Evolutionary conservation across 2,113 vertebrate genomes (phyloP), one percentile per base, ranked within the genome.

Genomic region (Miniopterus natalensis): DNA sequence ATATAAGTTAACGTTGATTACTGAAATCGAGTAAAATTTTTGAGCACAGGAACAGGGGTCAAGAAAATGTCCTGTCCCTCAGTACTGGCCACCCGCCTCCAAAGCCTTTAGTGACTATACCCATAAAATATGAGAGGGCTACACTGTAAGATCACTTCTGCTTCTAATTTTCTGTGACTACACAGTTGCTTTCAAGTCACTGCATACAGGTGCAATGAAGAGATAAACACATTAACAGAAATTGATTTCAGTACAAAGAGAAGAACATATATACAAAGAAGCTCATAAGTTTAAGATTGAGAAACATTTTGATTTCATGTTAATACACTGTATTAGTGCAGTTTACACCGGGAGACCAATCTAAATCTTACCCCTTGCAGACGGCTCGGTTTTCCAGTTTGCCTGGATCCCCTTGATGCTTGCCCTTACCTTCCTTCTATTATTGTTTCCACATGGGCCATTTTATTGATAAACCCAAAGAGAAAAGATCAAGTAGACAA

Each of bases 401-500:
- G 0, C 78, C 77, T 92, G 57, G 77, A 92, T 95, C 96, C 93
- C 95, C 95, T 92, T 81, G 91, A 97, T 95, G 93, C n/a, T 10
- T 5, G 83, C 77, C 97, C 94, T 97, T 97, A 97, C 89, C 65
- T 89, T 94, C 55, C 73, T 97, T 74, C 51, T 98, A 88, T 96
- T 81, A 29, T 97, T 95, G 98, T 97, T 95, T 95, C 95, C 92
- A 94, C 66, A 90, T 78, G 97, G 97, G 90, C 94, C 98, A 97
- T 93, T 98, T 98, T 97, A 91, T 51, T 97, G 96, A 96, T 98
- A 98, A 98, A 98, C 98, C 98, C 98, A 97, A 98, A 96, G 96
- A 96, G 97, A 98, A 97, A 97, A 95, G 97, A 99, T 99, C 98
- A 98, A 98, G 98, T 98, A 97, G 96, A 98, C 97, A 98, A 97